Evolutionary conservation across 2,888 invertebrate genomes (phyloP).

Genomic region (Achlya flavicornis): DNA sequence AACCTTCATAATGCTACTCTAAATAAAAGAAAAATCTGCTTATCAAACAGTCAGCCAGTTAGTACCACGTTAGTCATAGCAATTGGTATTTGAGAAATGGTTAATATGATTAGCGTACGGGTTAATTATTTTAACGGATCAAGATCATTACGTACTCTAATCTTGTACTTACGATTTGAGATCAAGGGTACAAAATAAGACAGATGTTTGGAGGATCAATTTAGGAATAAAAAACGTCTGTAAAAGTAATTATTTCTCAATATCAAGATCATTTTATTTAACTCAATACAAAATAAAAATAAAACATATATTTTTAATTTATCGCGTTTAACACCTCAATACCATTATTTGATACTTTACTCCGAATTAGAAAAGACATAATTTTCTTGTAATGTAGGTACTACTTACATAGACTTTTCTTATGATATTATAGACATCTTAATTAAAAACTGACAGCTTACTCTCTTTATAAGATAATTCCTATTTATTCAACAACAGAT

Average conservation of each 20-base stretch:
- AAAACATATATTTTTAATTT: not conserved
- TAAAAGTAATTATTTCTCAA: not conserved
- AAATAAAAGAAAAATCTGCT: slow-evolving; percentile 26
- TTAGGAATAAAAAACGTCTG: not conserved
- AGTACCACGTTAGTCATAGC: slow-evolving; percentile 28
- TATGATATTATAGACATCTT: not conserved
- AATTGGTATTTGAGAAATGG: slow-evolving; percentile 46
- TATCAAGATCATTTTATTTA: too few species aligned
- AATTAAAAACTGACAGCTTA: not conserved
- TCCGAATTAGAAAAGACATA: not conserved
- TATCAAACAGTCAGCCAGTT: slow-evolving; percentile 29
- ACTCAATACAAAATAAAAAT: too few species aligned
- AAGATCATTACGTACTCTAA: slow-evolving; percentile 27
- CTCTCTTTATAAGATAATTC: not conserved
- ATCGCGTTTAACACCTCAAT: not conserved
- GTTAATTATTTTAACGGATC: slow-evolving; percentile 56
- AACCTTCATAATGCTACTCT: slow-evolving; percentile 17
- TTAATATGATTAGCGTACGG: slow-evolving; percentile 64
- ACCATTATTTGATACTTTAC: not conserved
- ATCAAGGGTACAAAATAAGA: slow-evolving; percentile 40
- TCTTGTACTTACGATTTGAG: slow-evolving; percentile 31
- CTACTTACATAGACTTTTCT: not conserved
- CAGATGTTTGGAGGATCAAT: slow-evolving; percentile 12
- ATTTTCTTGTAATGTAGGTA: not conserved
- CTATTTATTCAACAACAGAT: not conserved